Evolutionary conservation across 1,140 invertebrate genomes (phyloP), one percentile per base, ranked within the genome.

Genomic region (Cherax destructor): DNA sequence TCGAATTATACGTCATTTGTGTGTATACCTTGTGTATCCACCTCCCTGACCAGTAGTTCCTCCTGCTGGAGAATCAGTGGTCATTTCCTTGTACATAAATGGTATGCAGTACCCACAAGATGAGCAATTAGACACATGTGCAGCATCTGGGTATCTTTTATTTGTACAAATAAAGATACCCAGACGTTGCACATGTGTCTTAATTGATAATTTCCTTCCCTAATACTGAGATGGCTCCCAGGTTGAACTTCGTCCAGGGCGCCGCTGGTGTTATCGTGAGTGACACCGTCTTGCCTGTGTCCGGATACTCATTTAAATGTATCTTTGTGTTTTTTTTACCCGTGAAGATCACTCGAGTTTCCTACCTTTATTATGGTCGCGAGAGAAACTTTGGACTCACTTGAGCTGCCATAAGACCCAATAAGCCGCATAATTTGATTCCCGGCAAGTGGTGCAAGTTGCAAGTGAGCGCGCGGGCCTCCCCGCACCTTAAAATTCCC

Each of bases 381-480:
- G 52, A 72, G 24, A 30, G 47, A 74, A 84, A 84, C 47, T 85
- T 78, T 84, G 56, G 81, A 49, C 56, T 72, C 72, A 83, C 74
- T 61, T 52, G 61, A 85, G 81, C 81, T 56, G 59, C 72, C 88
- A 74, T 85, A 85, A 91, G 81, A 65, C 83, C 61, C 88, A 91
- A 91, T 91, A 91, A 91, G 83, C 74, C 50, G 74, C 88, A 84
- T 91, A 91, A 91, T 91, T 85, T 91, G 88, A 91, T 91, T 91
- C 74, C 61, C 30, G 78, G 49, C 81, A 89, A 89, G 80, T 89
- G 88, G 13, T 89, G 49, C 88, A 89, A 89, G 41, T 84, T 89
- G 86, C 86, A 81, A 83, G 88, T 84, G 88, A 83, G 88, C 78
- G 88, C 84, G 80, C 80, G 72, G 72, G 80, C 30, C 30, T 77